Conservation (phyloP, 2,888 invertebrate species). For the Apotomis turbidana region DNA sequence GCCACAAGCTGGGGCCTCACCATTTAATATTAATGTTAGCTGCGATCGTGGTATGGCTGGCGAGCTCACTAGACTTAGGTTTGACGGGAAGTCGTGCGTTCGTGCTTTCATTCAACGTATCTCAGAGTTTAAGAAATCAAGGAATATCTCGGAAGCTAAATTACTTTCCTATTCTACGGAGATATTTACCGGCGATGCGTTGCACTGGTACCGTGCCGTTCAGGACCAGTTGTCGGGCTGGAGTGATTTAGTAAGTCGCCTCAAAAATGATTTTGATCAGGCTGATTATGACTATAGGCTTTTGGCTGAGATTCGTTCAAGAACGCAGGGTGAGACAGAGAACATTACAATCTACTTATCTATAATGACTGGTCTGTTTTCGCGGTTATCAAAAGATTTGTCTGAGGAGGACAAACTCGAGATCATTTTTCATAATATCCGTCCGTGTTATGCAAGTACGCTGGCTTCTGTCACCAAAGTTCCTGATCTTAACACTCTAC, state of each 20-base stretch:
- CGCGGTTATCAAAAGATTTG: not conserved
- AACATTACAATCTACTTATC: constrained; percentile 44
- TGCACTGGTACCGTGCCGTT: constrained; percentile 17
- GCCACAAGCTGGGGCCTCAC: not conserved
- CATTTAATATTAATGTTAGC: constrained; percentile 10
- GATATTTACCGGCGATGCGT: constrained; percentile 15
- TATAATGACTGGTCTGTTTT: constrained; percentile 43
- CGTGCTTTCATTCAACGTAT: constrained; percentile 23
- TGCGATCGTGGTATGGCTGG: constrained; percentile 7
- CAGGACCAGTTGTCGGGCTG: constrained; percentile 4
- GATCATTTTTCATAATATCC: too few relatives aligned
- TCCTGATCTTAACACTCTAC: too few relatives aligned
- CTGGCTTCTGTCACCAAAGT: too few relatives aligned
- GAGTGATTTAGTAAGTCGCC: constrained; percentile 1
- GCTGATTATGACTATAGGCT: constrained; percentile 32
- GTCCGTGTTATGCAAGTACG: too few relatives aligned
- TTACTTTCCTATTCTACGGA: constrained; percentile 3
- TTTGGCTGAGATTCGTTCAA: constrained; percentile 40
- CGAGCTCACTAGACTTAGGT: not conserved
- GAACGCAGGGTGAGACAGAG: constrained; percentile 43
- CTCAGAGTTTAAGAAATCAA: constrained; percentile 4
- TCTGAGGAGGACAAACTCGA: too few relatives aligned
- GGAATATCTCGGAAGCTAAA: not conserved
- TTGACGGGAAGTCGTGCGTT: constrained; percentile 12
- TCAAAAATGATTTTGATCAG: constrained; percentile 10